Percentiles rank a stretch among this genome's conserved stretches.
phyloP scores from a whole-genome alignment of 2,888 invertebrate species.

The Aplocera efformata region DNA sequence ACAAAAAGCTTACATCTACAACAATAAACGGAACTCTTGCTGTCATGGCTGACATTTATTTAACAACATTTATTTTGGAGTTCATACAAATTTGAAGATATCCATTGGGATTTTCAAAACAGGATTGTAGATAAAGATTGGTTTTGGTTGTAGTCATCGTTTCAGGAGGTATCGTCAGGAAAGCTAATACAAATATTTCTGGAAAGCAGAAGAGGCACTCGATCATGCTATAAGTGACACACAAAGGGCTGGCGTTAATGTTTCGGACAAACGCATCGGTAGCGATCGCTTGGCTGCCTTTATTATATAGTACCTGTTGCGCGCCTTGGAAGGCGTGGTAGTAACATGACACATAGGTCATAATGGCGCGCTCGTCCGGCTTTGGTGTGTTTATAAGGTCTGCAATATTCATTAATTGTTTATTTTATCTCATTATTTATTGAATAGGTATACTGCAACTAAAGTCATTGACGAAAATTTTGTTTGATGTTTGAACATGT shows the following conservation, averaged over 20 bases:
- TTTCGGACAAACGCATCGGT: conserved; percentile 51
- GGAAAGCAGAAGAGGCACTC: conserved; percentile 47
- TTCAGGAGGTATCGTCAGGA: conserved; percentile 13
- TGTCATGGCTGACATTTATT: conserved; percentile 12
- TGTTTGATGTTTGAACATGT: no score
- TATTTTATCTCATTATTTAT: conserved; percentile 27
- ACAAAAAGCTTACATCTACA: conserved; percentile 47
- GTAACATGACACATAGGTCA: conserved; percentile 99
- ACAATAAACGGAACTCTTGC: conserved; percentile 19
- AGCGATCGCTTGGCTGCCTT: conserved; percentile 54
- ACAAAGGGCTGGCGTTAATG: conserved; percentile 72
- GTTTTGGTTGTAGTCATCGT: no score
- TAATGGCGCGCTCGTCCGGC: conserved; percentile 99
- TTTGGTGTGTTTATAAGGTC: conserved; percentile 99
- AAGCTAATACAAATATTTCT: conserved; percentile 30
- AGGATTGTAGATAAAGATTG: no score
- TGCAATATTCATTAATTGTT: conserved; percentile 75
- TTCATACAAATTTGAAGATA: neutral
- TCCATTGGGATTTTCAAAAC: no score
- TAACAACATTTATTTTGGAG: conserved; percentile 19
- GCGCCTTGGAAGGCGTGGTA: conserved; percentile 99
- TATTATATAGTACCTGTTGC: conserved; percentile 89
- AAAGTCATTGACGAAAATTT: no score
- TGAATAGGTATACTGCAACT: neutral
- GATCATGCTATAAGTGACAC: conserved; percentile 76